Conservation (phyloP, 2,113 vertebrate species). For the Crotalus helleri region DNA sequence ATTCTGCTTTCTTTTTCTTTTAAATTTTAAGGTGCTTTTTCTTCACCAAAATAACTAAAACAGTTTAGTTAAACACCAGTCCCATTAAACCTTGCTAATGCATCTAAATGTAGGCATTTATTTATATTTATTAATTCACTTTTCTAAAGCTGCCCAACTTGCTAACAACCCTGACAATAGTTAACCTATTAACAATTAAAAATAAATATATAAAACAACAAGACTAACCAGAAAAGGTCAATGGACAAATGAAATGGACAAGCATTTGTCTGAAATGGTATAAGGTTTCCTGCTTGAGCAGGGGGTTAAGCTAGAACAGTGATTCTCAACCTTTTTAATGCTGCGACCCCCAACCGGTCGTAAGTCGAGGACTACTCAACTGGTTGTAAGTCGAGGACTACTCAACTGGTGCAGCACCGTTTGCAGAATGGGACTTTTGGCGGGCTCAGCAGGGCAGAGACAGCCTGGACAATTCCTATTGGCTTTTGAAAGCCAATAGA, state of each 20-base stretch:
- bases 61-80: not conserved
- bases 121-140: not conserved
- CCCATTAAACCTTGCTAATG: not conserved
- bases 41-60: not conserved
- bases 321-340: too few relatives aligned
- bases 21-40: not conserved
- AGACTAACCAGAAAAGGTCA: not conserved
- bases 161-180: not conserved
- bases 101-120: not conserved
- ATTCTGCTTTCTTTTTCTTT: not conserved
- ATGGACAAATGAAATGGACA: not conserved
- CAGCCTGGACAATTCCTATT: too few relatives aligned
- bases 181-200: not conserved
- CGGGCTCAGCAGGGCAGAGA: too few relatives aligned
- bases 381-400: too few relatives aligned
- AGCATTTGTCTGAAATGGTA: not conserved
- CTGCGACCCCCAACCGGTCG: too few relatives aligned
- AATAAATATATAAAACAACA: not conserved
- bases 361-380: too few relatives aligned
- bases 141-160: not conserved
- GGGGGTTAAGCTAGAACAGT: not conserved
- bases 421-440: too few relatives aligned
- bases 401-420: too few relatives aligned
- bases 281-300: not conserved
- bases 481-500: too few relatives aligned